A percentile compares a stretch with the other conserved stretches of the same genome.
Evolutionary conservation across 2,888 invertebrate species (phyloP).

Genomic region (Limulus polyphemus): DNA sequence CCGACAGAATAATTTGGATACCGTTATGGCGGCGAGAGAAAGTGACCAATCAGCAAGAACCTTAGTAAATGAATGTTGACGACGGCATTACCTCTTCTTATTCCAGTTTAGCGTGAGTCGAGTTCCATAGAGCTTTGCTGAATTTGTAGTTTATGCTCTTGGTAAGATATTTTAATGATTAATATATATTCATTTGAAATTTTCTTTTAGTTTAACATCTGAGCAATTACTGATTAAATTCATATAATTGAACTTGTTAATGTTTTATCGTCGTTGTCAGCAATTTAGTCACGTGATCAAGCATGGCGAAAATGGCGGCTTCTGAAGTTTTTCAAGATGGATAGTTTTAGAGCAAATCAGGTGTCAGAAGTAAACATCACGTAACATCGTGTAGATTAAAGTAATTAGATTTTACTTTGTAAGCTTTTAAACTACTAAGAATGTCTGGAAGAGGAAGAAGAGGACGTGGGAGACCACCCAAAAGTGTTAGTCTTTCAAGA

Average conservation of each 20-base stretch:
- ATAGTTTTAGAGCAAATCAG: constrained; percentile 3
- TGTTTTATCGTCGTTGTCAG: neutral
- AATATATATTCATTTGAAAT: too few species aligned
- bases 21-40: constrained; percentile 3
- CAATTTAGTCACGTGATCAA: constrained; percentile 19
- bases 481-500: constrained; percentile 20
- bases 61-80: neutral
- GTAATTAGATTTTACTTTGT: neutral
- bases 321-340: constrained; percentile 13
- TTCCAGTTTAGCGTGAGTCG: too few species aligned
- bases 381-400: constrained; percentile 3
- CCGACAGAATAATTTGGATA: too few species aligned
- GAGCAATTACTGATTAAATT: too few species aligned
- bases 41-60: constrained; percentile 3
- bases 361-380: constrained; percentile 4
- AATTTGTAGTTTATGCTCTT: too few species aligned
- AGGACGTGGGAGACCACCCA: constrained; percentile 23
- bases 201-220: too few species aligned
- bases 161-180: too few species aligned
- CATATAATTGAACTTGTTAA: neutral
- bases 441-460: constrained; percentile 23
- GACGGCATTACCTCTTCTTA: neutral
- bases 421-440: neutral
- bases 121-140: too few species aligned
- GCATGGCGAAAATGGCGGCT: constrained; percentile 20